These are phyloP conservation scores for Cetoscarus ocellatus DNA, from an alignment of 2,797 vertebrate genomes.

Conservation along the genomic window DNA sequence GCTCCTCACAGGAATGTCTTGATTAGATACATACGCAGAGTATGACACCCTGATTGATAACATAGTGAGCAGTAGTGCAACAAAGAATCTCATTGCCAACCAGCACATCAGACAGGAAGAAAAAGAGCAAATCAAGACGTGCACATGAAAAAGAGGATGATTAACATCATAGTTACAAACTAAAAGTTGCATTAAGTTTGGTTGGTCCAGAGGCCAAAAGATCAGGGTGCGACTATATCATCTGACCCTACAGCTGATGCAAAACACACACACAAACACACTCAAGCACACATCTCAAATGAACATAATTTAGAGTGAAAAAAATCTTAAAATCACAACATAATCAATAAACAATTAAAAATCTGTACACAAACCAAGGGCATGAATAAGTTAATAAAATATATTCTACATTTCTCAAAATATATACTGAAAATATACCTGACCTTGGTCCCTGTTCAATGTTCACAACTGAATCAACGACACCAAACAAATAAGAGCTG, in stretches of 20 bases:
- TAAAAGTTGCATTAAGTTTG: conserved; percentile 25
- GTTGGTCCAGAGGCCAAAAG: conserved; percentile 33
- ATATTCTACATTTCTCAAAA: conserved; percentile 84
- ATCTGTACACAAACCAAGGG: conserved; percentile 61
- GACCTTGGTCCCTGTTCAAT: conserved; percentile 83
- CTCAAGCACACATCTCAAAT: conserved; percentile 39
- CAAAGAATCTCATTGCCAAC: conserved; percentile 16
- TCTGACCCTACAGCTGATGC: conserved; percentile 11
- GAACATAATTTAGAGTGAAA: conserved; percentile 70
- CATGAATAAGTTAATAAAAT: conserved; percentile 88
- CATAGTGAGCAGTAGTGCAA: conserved; percentile 30
- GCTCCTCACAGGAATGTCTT: conserved; percentile 28
- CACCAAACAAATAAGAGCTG: conserved; percentile 39
- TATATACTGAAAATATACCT: conserved; percentile 82
- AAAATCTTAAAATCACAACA: conserved; percentile 67
- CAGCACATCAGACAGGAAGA: conserved; percentile 14
- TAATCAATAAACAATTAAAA: conserved; percentile 57
- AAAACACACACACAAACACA: conserved; percentile 33
- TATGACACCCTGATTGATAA: conserved; percentile 1
- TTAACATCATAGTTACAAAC: neutral
- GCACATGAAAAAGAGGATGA: conserved; percentile 10
- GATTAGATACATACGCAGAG: conserved; percentile 13
- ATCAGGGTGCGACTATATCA: conserved; percentile 26
- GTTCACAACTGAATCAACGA: conserved; percentile 54
- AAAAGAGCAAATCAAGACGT: conserved; percentile 8